A percentile compares a stretch with the other conserved stretches of the same genome.
phyloP scores from a whole-genome alignment of 2,113 vertebrate genomes.

The Corythoichthys haematopterus region DNA sequence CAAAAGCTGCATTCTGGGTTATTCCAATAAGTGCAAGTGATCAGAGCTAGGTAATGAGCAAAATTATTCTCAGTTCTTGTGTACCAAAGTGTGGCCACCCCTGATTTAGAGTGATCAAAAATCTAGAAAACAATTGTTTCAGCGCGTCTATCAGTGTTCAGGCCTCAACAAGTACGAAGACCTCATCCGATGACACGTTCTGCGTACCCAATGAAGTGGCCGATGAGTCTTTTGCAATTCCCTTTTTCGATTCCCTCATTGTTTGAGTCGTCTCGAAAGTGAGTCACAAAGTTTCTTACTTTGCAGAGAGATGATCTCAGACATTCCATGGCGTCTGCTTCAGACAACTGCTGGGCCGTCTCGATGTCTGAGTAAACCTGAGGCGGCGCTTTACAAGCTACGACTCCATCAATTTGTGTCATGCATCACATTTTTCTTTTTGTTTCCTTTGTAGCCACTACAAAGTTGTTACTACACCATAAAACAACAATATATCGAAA shows the following conservation, averaged over 20 bases:
- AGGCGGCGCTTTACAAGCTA: slow-evolving; percentile 20
- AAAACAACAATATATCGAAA: too few relatives aligned
- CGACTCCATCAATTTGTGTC: background rate
- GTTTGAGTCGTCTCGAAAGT: slow-evolving; percentile 28
- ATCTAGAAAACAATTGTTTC: too few relatives aligned
- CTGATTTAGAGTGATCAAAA: too few relatives aligned
- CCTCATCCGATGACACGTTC: background rate
- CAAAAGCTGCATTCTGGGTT: too few relatives aligned
- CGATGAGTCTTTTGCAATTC: slow-evolving; percentile 17
- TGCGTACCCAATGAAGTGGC: background rate
- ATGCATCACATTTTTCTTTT: background rate
- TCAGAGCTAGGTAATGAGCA: too few relatives aligned
- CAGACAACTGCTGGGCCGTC: slow-evolving; percentile 36
- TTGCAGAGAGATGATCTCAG: slow-evolving; percentile 50
- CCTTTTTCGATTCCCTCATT: slow-evolving; percentile 28
- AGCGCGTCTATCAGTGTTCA: background rate
- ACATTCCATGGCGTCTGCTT: slow-evolving; percentile 41
- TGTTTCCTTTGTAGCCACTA: background rate
- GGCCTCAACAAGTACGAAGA: background rate
- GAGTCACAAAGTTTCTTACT: slow-evolving; percentile 37
- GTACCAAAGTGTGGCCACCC: too few relatives aligned
- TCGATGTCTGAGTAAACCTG: slow-evolving; percentile 43
- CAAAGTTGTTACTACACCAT: too few relatives aligned
- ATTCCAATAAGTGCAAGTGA: too few relatives aligned
- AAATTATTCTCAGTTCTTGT: too few relatives aligned